phyloP scores from a whole-genome alignment of 2,888 invertebrate species.

The Macrosiphum euphorbiae region DNA sequence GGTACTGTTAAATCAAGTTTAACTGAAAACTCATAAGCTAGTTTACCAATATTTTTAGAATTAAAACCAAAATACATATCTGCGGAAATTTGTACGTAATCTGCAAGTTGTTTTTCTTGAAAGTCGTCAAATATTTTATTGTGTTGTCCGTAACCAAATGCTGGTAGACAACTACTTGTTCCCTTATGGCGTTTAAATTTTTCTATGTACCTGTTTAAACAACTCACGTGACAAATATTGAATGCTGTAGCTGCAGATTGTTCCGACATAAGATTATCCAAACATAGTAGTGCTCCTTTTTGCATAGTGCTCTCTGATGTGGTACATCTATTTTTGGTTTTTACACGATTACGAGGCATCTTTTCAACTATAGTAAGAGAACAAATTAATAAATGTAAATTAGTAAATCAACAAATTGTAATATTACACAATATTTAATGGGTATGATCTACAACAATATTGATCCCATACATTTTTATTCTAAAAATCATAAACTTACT shows the following conservation, averaged over 20 bases:
- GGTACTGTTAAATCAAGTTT: not conserved
- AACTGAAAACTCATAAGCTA: not conserved
- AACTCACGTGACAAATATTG: not conserved
- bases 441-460: too few relatives aligned
- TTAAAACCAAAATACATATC: conserved; percentile 34
- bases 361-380: not conserved
- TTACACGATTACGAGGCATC: not conserved
- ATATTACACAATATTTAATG: not conserved
- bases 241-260: not conserved
- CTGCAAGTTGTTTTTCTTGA: conserved; percentile 6
- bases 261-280: not conserved
- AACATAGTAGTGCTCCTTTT: conserved; percentile 14
- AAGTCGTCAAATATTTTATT: conserved; percentile 6
- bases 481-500: too few relatives aligned
- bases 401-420: not conserved
- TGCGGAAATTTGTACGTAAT: not conserved
- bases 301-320: not conserved
- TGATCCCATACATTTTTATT: too few relatives aligned
- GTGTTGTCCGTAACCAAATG: not conserved
- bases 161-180: not conserved
- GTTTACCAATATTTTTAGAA: not conserved
- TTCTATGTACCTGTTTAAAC: conserved; percentile 23
- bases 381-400: not conserved
- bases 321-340: not conserved
- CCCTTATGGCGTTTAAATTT: not conserved